phyloP scores from a whole-genome alignment of 2,888 invertebrate species.

The Bruchidius siliquastri region DNA sequence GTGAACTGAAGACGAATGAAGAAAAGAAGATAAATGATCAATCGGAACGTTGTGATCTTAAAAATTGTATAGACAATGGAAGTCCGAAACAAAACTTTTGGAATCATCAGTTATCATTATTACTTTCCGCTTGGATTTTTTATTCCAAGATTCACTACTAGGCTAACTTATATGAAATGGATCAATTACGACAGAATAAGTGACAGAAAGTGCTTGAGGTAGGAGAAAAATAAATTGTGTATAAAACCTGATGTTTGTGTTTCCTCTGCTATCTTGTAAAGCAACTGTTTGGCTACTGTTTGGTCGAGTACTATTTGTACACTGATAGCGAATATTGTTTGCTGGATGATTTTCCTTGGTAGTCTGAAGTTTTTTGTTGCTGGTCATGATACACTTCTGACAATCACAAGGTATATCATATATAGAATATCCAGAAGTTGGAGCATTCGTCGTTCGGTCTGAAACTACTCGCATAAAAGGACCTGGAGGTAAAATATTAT shows the following conservation, averaged over 20 bases:
- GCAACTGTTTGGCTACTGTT: not conserved
- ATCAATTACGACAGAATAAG: no score
- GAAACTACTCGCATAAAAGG: not conserved
- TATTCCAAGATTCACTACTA: no score
- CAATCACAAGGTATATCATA: not conserved
- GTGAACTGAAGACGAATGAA: no score
- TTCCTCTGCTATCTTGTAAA: not conserved
- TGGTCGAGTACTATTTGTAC: not conserved
- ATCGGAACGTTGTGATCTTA: no score
- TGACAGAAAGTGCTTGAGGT: no score
- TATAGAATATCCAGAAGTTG: not conserved
- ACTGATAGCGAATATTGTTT: not conserved
- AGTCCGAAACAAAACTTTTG: no score
- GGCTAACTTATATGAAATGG: no score
- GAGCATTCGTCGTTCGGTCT: not conserved
- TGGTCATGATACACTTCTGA: slow-evolving; percentile 2
- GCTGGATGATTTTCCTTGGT: slow-evolving; percentile 4
- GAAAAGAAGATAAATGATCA: no score
- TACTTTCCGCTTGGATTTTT: no score
- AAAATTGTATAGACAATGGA: no score
- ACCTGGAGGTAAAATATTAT: not conserved
- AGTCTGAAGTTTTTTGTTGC: slow-evolving; percentile 12
- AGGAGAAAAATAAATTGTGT: no score
- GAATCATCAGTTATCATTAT: no score
- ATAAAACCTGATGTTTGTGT: not conserved